Base-by-base conservation (phyloP, 2,888 invertebrate genomes). In the Nasonia oneida region DNA sequence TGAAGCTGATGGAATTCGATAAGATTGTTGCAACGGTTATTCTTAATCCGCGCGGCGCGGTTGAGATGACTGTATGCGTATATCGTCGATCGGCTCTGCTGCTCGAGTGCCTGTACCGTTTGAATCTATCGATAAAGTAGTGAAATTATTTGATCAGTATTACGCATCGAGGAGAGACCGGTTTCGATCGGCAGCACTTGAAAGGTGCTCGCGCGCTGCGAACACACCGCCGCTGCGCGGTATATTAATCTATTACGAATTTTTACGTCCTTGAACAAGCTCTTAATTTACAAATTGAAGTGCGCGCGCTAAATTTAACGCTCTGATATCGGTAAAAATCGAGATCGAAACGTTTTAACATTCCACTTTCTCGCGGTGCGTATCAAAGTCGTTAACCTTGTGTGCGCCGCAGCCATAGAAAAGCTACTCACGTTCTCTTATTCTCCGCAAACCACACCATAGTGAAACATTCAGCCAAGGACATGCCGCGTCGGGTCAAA, bases 81-180 rank as follows among this genome's bases (percentile, higher is more conserved):
- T 50, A 50, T 50, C 50, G n/a, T n/a, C 4, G 37, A 8, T 57
- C n/a, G n/a, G n/a, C 57, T 57, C 57, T 57, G n/a, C 1, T 4
- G n/a, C 15, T 23, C n/a, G 61, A 23, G 61, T 18, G 29, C 47
- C 50, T 57, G 47, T 71, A 57, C 57, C 57, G 23, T 53, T 53
- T 42, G 5, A 50, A 79, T 29, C 23, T 23, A 15, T 61, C 71
- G 37, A 47, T 47, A 79, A 80, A 74, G 53, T 53, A 70, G 57
- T 67, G 64, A 64, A 78, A 78, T 77, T 85, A 85, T 81, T 53
- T 39, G 71, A 73, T 81, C 29, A n/a, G 67, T 74, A 67, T 14
- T 50, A 12, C 23, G 4, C 57, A 53, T 18, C 5, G 15, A 29
- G 29, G 18, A 64, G 64, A 64, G 67, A 81, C 78, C 81, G 64